phyloP scores from a whole-genome alignment of 2,797 vertebrate species.

The Fratercula arctica region DNA sequence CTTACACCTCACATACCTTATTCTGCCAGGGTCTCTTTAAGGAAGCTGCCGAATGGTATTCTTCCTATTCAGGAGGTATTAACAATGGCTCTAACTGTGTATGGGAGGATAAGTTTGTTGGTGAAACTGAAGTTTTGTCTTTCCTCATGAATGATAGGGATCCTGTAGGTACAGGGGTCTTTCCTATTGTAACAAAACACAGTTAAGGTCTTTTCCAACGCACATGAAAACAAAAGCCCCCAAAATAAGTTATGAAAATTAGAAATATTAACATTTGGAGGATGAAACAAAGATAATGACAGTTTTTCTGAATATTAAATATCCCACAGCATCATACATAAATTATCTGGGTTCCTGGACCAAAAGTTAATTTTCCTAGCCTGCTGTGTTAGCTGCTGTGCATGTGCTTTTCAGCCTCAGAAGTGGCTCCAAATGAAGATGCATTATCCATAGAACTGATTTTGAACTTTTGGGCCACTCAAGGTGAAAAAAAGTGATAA shows the following conservation, averaged over 20 bases:
- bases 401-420: background rate
- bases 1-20: background rate
- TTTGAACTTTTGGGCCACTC: background rate
- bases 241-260: background rate
- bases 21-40: background rate
- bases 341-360: background rate
- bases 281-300: background rate
- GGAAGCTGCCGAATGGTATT: background rate
- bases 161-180: background rate
- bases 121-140: background rate
- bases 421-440: background rate
- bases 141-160: background rate
- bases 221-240: background rate
- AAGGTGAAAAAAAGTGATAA: background rate
- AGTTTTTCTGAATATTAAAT: background rate
- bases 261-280: background rate
- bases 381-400: background rate
- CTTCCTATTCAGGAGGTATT: background rate
- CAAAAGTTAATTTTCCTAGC: background rate
- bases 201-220: background rate
- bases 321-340: background rate
- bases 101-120: background rate
- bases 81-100: background rate
- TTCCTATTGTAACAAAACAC: background rate
- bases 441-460: background rate